A percentile compares a stretch with the other conserved stretches of the same genome.
Evolutionary conservation across 2,797 vertebrate genomes (phyloP).

Genomic region (Crossoptilon crossoptilon): DNA sequence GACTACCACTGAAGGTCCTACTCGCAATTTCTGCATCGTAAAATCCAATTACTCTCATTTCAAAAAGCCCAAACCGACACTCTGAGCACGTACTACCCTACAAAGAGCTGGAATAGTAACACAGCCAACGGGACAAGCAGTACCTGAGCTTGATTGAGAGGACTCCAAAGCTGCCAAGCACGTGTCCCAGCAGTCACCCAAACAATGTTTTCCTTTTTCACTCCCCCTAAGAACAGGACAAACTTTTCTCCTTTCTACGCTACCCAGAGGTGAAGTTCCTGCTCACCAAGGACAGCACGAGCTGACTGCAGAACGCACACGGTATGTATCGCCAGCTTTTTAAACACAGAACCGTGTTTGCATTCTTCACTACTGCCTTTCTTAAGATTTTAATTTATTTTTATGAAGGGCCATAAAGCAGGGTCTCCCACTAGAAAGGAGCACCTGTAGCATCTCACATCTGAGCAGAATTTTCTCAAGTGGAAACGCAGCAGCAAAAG

Average conservation of each 20-base stretch:
- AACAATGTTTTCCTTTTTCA: neutral
- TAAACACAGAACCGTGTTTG: fast-evolving
- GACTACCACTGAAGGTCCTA: neutral
- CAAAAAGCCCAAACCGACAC: neutral
- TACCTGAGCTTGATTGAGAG: neutral
- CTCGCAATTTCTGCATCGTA: neutral
- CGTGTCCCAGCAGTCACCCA: neutral
- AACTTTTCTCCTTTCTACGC: neutral
- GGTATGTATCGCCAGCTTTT: neutral
- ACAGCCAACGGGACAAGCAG: neutral
- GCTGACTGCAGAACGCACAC: neutral
- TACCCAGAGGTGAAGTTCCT: neutral
- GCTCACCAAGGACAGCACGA: neutral
- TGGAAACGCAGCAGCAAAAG: neutral
- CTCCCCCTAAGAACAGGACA: neutral
- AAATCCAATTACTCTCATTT: neutral
- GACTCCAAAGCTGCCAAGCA: neutral
- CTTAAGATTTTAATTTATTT: neutral
- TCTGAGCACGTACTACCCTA: neutral
- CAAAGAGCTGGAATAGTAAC: neutral
- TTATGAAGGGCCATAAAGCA: neutral
- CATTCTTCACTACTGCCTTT: neutral
- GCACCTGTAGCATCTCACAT: neutral
- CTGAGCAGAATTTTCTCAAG: neutral
- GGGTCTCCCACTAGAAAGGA: neutral